These are phyloP conservation scores for Ornithoptera alexandrae DNA, from an alignment of 2,888 invertebrate species.

Conservation along the genomic window DNA sequence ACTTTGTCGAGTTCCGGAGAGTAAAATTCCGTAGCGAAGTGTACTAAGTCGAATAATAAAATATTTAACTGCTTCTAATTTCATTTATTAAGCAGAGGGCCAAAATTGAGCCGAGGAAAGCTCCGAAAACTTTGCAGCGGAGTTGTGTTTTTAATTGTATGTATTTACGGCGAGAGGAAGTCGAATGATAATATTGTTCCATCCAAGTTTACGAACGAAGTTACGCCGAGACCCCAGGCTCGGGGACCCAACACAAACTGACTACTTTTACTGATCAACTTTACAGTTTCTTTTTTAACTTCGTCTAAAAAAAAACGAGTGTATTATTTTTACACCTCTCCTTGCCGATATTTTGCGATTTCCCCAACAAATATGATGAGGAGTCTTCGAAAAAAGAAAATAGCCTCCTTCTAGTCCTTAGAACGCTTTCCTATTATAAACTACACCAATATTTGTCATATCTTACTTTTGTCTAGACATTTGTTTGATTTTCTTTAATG, in stretches of 20 bases:
- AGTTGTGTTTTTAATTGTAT: conserved; percentile 41
- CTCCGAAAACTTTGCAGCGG: conserved; percentile 28
- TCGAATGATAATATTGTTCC: conserved; percentile 64
- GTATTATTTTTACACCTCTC: too few relatives aligned
- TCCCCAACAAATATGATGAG: too few relatives aligned
- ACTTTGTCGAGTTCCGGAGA: too few relatives aligned
- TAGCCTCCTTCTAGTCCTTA: too few relatives aligned
- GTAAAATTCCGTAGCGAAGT: conserved; percentile 3
- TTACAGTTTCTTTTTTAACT: conserved; percentile 45
- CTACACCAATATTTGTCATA: too few relatives aligned
- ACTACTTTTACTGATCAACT: conserved; percentile 51
- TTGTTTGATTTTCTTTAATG: too few relatives aligned
- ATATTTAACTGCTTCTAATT: conserved; percentile 29
- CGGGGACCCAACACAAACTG: conserved; percentile 52
- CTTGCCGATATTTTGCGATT: too few relatives aligned
- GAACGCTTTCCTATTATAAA: too few relatives aligned
- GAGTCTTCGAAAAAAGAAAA: too few relatives aligned
- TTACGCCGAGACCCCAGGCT: conserved; percentile 40
- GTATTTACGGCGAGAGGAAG: conserved; percentile 38
- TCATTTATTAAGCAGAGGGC: conserved; percentile 25
- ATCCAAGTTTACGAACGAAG: conserved; percentile 52
- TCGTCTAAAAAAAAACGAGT: not conserved
- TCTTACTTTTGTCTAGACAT: too few relatives aligned
- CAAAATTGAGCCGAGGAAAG: conserved; percentile 22
- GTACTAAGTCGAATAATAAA: conserved; percentile 12